A percentile compares a stretch with the other conserved stretches of the same genome.
Conservation (phyloP, 1,140 invertebrate genomes). For the Bombus sibiricus region DNA sequence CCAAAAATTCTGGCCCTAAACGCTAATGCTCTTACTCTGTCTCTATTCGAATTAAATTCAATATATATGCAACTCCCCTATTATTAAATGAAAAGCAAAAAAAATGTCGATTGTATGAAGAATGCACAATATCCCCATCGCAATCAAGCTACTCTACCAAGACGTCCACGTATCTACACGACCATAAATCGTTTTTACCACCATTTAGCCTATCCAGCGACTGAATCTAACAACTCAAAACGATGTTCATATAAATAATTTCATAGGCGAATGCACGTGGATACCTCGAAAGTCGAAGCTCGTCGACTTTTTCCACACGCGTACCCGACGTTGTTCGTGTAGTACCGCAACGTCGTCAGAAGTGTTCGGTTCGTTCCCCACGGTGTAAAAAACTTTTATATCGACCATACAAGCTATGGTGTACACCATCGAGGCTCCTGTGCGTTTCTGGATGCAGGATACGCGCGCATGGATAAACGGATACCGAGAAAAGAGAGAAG, state of each 20-base stretch:
- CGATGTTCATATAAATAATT: slow-evolving; percentile 20
- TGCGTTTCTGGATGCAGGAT: slow-evolving; percentile 35
- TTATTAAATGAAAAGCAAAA: background rate
- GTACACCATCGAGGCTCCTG: slow-evolving; percentile 33
- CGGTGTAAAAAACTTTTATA: slow-evolving; percentile 29
- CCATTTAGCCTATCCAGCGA: background rate
- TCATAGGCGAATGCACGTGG: slow-evolving; percentile 2
- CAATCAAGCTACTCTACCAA: background rate
- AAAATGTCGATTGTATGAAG: background rate
- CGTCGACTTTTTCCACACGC: background rate
- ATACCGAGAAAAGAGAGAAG: background rate
- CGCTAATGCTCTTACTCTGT: no score
- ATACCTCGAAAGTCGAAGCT: slow-evolving; percentile 17
- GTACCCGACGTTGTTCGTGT: background rate
- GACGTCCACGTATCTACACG: background rate
- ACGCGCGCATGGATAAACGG: background rate
- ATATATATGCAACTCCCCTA: fast-evolving
- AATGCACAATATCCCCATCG: no score
- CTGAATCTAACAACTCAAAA: background rate
- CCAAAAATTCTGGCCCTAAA: no score
- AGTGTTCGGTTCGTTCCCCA: background rate
- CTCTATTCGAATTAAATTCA: background rate
- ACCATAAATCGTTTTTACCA: background rate
- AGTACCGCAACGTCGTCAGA: no score
- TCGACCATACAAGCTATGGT: slow-evolving; percentile 28